Conservation (phyloP, 2,113 vertebrate genomes). For the Gobio gobio region DNA sequence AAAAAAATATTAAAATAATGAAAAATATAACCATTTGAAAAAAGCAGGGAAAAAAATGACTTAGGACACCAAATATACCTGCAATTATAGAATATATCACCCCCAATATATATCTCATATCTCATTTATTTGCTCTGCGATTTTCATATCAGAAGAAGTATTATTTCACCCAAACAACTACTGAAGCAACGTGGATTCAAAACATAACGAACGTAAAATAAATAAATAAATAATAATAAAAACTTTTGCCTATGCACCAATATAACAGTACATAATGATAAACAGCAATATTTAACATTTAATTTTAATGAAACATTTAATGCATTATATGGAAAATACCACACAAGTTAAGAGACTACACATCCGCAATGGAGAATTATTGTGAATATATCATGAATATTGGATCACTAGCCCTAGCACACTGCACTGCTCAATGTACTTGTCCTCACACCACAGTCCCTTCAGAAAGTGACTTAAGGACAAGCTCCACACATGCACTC, state of each 20-base stretch:
- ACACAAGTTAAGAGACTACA: not conserved
- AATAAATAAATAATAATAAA: too few relatives aligned
- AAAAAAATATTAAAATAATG: too few relatives aligned
- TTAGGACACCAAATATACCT: too few relatives aligned
- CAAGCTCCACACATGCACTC: not conserved
- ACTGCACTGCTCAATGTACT: not conserved
- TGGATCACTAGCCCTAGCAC: not conserved
- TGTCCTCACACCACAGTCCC: not conserved
- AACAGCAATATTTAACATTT: not conserved
- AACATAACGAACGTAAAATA: too few relatives aligned
- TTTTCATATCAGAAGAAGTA: too few relatives aligned
- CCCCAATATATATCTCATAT: too few relatives aligned
- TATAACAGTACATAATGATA: not conserved
- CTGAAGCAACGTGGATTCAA: not conserved
- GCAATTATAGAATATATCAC: too few relatives aligned
- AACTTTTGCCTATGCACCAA: too few relatives aligned
- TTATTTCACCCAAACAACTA: not conserved
- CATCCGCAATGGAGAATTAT: not conserved
- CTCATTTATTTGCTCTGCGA: too few relatives aligned
- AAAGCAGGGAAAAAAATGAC: too few relatives aligned
- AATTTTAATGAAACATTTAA: not conserved
- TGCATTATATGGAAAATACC: not conserved
- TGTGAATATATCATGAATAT: not conserved
- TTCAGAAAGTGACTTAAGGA: not conserved
- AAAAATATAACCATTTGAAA: too few relatives aligned